Evolutionary conservation across 2,113 vertebrate species (phyloP), one percentile per base, ranked within the genome.

Genomic region (Atrichornis clamosus): DNA sequence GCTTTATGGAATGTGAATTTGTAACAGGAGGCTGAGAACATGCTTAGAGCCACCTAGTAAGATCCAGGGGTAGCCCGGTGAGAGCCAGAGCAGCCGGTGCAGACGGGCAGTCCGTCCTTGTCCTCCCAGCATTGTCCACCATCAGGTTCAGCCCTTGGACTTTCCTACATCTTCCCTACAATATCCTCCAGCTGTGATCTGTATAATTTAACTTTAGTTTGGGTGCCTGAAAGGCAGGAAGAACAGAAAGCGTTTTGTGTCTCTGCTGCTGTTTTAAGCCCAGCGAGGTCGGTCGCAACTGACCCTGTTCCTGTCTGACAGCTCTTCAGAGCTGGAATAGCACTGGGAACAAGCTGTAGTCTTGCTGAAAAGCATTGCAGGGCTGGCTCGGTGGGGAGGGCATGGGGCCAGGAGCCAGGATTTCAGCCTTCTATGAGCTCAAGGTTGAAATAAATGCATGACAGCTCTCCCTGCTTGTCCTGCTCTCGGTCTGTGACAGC

Each of bases 181-280:
- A 5, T 32, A 17, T 68, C 72, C 85, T 69, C 62, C 94, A 89
- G 89, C 87, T 93, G 84, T 82, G 81, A 87, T 37, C 63, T 77
- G 28, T 70, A 9, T 52, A 58, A 80, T 52, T 73, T 32, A 28
- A n/a, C 69, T 91, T 56, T 5, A 78, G 41, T 55, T 44, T 46
- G 62, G 37, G 53, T 93, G 69, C 49, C 52, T 33, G 79, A 44
- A 62, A 32, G 79, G 70, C 64, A 74, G 87, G 42, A 91, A 39
- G 70, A 79, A 62, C 15, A 64, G 60, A 33, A 79, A 93, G 32
- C 1, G 1, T 44, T 73, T 56, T 60, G 26, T 81, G 67, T 88
- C 39, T 76, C 58, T 86, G 59, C 59, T 60, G 87, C 81, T 76
- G 65, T 89, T 91, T 60, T 41, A 64, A 85, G 46, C 58, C 33